phyloP scores from a whole-genome alignment of 2,113 vertebrate species.

The Osmerus mordax region DNA sequence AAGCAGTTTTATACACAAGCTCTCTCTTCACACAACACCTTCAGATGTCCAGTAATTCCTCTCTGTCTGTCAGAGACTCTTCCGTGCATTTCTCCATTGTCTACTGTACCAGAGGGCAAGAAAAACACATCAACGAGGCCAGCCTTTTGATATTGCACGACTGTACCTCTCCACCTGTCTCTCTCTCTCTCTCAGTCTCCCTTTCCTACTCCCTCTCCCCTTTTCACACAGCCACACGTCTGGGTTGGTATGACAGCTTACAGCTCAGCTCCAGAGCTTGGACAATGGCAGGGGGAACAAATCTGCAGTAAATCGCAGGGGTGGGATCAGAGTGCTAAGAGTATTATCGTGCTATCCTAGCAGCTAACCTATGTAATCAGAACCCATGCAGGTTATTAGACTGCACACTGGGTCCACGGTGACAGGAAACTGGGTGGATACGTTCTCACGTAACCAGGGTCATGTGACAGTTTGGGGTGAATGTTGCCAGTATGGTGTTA shows the following conservation, averaged over 20 bases:
- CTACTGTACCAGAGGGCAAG: background rate
- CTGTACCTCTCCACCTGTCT: background rate
- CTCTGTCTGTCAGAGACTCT: background rate
- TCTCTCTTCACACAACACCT: background rate
- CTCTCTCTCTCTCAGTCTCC: background rate
- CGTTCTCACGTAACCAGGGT: slow-evolving; percentile 17
- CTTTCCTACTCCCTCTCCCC: background rate
- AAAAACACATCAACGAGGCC: background rate
- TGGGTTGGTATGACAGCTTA: too few species aligned
- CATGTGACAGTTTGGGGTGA: background rate
- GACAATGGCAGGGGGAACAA: too few species aligned
- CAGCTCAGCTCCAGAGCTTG: too few species aligned
- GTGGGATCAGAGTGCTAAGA: background rate
- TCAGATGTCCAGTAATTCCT: background rate
- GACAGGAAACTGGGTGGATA: slow-evolving; percentile 26
- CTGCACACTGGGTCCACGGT: slow-evolving; percentile 21
- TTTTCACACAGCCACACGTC: too few species aligned
- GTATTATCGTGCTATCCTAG: slow-evolving; percentile 5
- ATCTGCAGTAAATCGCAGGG: background rate
- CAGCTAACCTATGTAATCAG: background rate
- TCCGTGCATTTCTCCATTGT: background rate
- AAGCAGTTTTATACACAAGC: background rate
- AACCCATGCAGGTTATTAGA: slow-evolving; percentile 12
- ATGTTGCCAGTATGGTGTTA: slow-evolving; percentile 60
- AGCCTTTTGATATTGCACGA: too few species aligned